These are phyloP conservation scores for Azemiops feae DNA, from an alignment of 2,113 vertebrate genomes.

Conservation along the genomic window DNA sequence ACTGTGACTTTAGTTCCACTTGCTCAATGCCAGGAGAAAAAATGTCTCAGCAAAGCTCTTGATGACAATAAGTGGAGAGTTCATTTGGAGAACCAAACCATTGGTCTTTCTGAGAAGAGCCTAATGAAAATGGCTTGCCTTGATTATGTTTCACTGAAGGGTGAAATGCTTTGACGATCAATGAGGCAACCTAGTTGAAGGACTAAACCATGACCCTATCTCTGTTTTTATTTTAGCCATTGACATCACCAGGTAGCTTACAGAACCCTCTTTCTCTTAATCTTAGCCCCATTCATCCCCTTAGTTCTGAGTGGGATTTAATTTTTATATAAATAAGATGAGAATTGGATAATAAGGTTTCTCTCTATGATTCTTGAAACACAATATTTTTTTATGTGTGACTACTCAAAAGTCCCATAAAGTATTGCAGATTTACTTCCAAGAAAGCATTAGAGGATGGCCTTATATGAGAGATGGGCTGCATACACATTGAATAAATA, in stretches of 20 bases:
- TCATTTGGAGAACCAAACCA: neutral
- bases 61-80: neutral
- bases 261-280: too few species aligned
- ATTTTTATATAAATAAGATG: neutral
- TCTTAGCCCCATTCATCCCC: neutral
- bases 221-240: neutral
- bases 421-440: neutral
- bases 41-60: neutral
- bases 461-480: neutral
- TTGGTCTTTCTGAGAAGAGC: neutral
- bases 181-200: too few species aligned
- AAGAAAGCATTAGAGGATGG: neutral
- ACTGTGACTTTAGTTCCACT: neutral
- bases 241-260: neutral
- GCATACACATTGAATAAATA: neutral
- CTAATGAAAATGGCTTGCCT: conserved; percentile 4
- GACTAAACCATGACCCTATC: neutral
- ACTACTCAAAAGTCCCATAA: neutral
- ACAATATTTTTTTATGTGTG: neutral
- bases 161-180: neutral
- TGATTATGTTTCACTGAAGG: neutral
- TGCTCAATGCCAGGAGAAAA: neutral
- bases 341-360: neutral
- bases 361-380: neutral
- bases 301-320: neutral